phyloP scores from a whole-genome alignment of 2,797 vertebrate genomes.

The Potorous gilbertii region DNA sequence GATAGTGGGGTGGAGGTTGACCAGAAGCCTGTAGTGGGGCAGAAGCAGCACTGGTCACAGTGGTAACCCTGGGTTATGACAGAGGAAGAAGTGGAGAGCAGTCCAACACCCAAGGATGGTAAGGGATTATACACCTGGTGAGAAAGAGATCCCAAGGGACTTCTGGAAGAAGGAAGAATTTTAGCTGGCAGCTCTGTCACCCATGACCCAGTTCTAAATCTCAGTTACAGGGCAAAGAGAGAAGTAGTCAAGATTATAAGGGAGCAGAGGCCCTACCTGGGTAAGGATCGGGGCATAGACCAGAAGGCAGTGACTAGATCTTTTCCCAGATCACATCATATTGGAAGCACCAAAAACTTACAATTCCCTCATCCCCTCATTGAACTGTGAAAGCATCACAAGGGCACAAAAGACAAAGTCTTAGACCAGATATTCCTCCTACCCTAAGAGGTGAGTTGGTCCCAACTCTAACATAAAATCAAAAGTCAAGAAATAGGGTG shows the following conservation, averaged over 20 bases:
- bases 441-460: not conserved
- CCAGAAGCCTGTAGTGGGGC: no score
- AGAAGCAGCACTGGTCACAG: no score
- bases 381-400: not conserved
- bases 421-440: not conserved
- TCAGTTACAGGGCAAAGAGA: not conserved
- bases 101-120: no score
- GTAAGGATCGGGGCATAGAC: no score
- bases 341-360: not conserved
- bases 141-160: no score
- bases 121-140: no score
- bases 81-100: no score
- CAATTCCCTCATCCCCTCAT: rapidly evolving
- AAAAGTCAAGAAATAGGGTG: not conserved
- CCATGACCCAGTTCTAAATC: no score
- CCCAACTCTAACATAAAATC: not conserved
- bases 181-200: not conserved
- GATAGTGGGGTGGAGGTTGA: no score
- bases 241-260: not conserved
- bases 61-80: no score
- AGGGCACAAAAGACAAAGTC: not conserved
- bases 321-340: not conserved
- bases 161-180: no score
- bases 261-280: no score
- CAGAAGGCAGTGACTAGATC: not conserved